Evolutionary conservation across 2,797 vertebrate species (phyloP).

Genomic region (Columba guinea): DNA sequence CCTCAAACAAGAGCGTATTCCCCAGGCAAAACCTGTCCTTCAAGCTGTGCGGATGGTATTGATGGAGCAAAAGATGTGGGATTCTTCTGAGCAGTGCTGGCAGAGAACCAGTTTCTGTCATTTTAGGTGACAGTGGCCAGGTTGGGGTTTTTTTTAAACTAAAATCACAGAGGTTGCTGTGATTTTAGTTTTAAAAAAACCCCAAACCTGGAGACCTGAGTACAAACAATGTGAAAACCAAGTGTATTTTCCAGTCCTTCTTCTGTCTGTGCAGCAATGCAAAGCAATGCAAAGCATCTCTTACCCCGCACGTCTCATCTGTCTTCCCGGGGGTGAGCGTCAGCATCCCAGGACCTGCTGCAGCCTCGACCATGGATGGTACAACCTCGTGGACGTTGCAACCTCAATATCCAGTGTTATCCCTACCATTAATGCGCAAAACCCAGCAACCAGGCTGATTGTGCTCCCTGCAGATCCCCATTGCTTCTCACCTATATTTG

Average conservation of each 20-base stretch:
- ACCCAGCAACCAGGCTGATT: background rate
- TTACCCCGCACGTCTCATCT: fast-evolving
- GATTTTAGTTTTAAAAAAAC: background rate
- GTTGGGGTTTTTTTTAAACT: background rate
- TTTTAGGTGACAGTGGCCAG: background rate
- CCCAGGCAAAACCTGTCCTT: conserved; percentile 27
- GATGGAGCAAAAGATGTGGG: background rate
- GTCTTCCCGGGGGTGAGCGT: background rate
- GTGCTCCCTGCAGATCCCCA: background rate
- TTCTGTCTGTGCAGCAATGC: background rate
- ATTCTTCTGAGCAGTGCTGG: background rate
- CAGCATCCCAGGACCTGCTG: background rate
- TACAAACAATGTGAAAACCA: background rate
- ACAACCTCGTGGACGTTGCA: background rate
- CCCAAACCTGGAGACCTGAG: background rate
- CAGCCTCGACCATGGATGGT: fast-evolving
- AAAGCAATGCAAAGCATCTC: background rate
- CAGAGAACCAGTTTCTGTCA: background rate
- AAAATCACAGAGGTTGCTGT: background rate
- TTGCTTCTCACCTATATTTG: background rate
- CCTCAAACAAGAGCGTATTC: conserved; percentile 17
- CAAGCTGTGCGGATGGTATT: background rate
- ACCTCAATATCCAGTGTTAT: background rate
- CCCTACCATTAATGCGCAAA: background rate
- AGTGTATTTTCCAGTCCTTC: background rate